Base-by-base conservation (phyloP, 2,888 invertebrate species). In the Lordiphosa andalusiaca region DNA sequence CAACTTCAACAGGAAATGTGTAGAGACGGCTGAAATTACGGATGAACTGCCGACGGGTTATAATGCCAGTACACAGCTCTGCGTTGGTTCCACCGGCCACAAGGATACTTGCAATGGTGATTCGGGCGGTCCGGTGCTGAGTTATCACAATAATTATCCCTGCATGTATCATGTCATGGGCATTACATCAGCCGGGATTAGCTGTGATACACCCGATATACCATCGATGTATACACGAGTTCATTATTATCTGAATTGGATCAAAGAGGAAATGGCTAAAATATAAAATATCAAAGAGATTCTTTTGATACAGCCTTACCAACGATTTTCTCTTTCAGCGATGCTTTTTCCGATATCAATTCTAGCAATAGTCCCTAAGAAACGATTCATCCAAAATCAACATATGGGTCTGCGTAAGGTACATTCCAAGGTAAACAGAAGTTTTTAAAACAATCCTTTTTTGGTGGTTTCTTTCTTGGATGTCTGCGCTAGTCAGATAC, bases 51-150 rank as follows among this genome's bases (percentile, higher is more conserved):
- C 83, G 10, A 30, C 49, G 6, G 86, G 87, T 0, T 71, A 47
- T 36, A 81, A 82, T 50, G 46, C 48, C 0, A 47, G 16, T 39
- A 76, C 76, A 0, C 87, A 86, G 37, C 21, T 87, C 5, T 87
- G 87, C 56, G 76, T 87, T 12, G 87, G 86, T 1, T 86, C 86
- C 4, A 53, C 35, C 3, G 44, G 60, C 6, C 38, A 21, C 6
- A 78, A 63, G 52, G 86, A 87, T 36, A 87, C 87, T 9, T 87
- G 87, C 57, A 73, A 73, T 21, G 87, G 87, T 0, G 87, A 87
- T 49, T 87, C 87, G 0, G 87, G 87, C 2, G 86, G 87, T 0
- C 87, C 87, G 3, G 62, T 87, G 40, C 37, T 87, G 10, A 56
- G 53, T 3, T 76, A 73, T n/a, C 84, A 86, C 37, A 42, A 55